Percentiles rank a stretch among this genome's conserved stretches.
These are phyloP conservation scores for Spialia ferax DNA, from an alignment of 2,888 invertebrate species.

Conservation along the genomic window DNA sequence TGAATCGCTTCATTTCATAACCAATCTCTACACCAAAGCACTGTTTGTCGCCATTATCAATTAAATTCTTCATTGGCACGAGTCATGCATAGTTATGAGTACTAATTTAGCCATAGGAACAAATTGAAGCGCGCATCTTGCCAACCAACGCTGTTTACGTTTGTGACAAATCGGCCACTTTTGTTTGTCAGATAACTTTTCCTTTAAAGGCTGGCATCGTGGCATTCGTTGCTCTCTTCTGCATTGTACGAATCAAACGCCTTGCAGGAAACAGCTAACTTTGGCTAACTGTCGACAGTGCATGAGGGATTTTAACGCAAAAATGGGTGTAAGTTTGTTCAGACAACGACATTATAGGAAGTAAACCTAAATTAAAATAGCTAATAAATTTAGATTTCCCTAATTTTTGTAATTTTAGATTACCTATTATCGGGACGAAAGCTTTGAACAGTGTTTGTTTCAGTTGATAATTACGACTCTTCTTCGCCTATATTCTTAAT, in stretches of 20 bases:
- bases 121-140: conserved; percentile 56
- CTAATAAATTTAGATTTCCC: no score
- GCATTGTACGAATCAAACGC: background rate
- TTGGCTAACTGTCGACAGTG: no score
- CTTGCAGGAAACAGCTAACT: no score
- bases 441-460: background rate
- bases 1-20: background rate
- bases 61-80: conserved; percentile 40
- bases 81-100: conserved; percentile 30
- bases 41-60: conserved; percentile 21
- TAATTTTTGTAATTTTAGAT: no score
- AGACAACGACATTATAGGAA: no score
- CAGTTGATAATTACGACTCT: background rate
- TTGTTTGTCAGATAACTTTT: conserved; percentile 32
- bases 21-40: conserved; percentile 6
- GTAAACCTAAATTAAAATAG: no score
- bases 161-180: conserved; percentile 57
- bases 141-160: conserved; percentile 65
- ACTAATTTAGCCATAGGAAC: conserved; percentile 57
- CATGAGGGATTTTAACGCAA: no score
- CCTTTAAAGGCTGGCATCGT: conserved; percentile 28
- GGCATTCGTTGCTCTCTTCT: background rate
- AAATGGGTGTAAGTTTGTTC: no score
- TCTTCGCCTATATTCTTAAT: background rate
- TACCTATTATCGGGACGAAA: no score